Percentiles rank a stretch among this genome's conserved stretches.
Conservation (phyloP, 2,797 vertebrate genomes). For the Sebastolobus alascanus region DNA sequence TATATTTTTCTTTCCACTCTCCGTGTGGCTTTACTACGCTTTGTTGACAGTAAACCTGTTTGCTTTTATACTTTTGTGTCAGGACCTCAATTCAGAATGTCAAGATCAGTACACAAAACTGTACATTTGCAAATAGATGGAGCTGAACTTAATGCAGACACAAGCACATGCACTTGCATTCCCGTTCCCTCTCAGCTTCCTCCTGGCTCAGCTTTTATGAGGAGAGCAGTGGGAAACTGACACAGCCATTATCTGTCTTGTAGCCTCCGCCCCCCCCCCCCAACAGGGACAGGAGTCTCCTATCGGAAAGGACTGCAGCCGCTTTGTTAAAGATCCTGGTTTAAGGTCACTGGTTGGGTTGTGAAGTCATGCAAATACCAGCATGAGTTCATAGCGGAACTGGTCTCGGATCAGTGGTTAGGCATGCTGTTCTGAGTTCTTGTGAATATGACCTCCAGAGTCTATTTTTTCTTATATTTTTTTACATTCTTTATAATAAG, state of each 20-base stretch:
- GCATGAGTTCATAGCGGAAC: conserved; percentile 24
- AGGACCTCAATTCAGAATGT: not conserved
- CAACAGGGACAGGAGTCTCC: conserved; percentile 54
- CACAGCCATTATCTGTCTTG: conserved; percentile 57
- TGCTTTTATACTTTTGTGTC: not conserved
- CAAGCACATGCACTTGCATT: not conserved
- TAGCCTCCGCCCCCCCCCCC: conserved; percentile 39
- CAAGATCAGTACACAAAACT: not conserved
- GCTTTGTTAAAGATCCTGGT: conserved; percentile 41
- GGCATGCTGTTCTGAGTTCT: not conserved
- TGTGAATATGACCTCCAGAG: conserved; percentile 12
- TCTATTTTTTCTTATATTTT: not conserved
- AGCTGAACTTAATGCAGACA: not conserved
- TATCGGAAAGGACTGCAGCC: conserved; percentile 20
- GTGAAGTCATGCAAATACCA: conserved; percentile 47
- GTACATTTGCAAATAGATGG: not conserved
- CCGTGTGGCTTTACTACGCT: not conserved
- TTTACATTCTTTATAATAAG: conserved; percentile 23
- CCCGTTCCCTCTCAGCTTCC: conserved; percentile 64
- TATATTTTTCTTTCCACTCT: not conserved
- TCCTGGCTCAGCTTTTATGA: conserved; percentile 74
- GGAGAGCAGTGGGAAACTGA: conserved; percentile 76
- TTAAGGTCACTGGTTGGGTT: conserved; percentile 47
- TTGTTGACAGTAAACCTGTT: not conserved
- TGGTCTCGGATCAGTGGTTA: conserved; percentile 37